Base-by-base conservation (phyloP, 2,888 invertebrate species). In the Omphaloscelis lunosa region DNA sequence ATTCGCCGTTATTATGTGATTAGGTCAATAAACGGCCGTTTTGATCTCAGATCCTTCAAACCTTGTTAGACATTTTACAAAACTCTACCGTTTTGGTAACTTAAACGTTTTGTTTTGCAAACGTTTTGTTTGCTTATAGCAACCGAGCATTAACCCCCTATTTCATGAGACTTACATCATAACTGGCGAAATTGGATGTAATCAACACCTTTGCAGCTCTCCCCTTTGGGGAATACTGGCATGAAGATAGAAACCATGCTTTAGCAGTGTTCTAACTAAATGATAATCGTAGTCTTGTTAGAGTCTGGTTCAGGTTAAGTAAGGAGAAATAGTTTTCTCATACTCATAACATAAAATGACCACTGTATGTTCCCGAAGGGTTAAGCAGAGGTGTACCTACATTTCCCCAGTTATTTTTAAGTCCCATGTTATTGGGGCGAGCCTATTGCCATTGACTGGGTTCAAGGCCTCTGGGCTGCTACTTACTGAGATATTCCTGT, bases 1-100 rank as follows among this genome's bases (percentile, higher is more conserved):
- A 17, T 48, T 17, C 48, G 17, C 17, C 48, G 6, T 17, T 48
- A 48, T 17, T 17, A 12, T 48, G 27, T 41, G 11, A 51, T 41
- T 51, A 59, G 56, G 48, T 77, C 17, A 77, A 39, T 65, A 23
- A 76, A 63, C 56, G 27, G 41, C 41, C 20, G 56, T n/a, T 61
- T 23, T 45, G 27, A 17, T 59, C 15, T 58, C 20, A 8, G 20
- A 56, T 66, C 48, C n/a, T 48, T 45, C 27, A 41, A 15, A 3
- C 20, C 20, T 58, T 20, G 3, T 66, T 6, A 66, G 3, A 1
- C 3, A 53, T 34, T 73, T 17, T 29, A 34, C 39, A 27, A 41
- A 53, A 29, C 5, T 23, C 17, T 56, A 17, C 20, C 9, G 29
- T 29, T 65, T 63, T 23, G 20, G 11, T n/a, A 45, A 45, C 11